A percentile compares a stretch with the other conserved stretches of the same genome.
Evolutionary conservation across 2,113 vertebrate species (phyloP).

Genomic region (Istiophorus platypterus): DNA sequence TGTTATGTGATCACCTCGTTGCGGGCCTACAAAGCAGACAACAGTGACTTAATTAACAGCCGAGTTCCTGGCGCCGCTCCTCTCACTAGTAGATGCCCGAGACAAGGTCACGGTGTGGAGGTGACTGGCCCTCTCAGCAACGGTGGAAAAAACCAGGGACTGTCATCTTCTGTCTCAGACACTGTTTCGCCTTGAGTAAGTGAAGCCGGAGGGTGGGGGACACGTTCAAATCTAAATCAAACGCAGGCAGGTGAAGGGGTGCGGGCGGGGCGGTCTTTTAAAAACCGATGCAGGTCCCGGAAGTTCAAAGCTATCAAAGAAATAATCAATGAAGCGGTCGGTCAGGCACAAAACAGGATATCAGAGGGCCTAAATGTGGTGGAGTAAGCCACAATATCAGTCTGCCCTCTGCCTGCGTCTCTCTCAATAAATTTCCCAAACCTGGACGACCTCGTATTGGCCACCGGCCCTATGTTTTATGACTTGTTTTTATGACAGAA

Average conservation of each 20-base stretch:
- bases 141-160: constrained; percentile 56
- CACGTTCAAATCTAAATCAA: constrained; percentile 49
- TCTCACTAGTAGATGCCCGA: constrained; percentile 69
- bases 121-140: constrained; percentile 60
- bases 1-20: constrained; percentile 65
- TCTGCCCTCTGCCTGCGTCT: constrained; percentile 38
- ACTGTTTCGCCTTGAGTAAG: constrained; percentile 32
- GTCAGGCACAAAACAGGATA: constrained; percentile 61
- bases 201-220: constrained; percentile 26
- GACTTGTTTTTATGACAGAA: constrained; percentile 62
- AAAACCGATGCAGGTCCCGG: constrained; percentile 32
- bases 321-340: constrained; percentile 56
- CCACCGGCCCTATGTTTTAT: constrained; percentile 37
- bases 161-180: constrained; percentile 64
- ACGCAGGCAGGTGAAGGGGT: constrained; percentile 5
- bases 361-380: constrained; percentile 45
- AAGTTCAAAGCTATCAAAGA: constrained; percentile 63
- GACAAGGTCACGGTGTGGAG: constrained; percentile 76
- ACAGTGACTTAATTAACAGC: constrained; percentile 82
- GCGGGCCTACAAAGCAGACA: constrained; percentile 73
- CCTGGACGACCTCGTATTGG: constrained; percentile 20
- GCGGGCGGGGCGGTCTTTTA: neutral
- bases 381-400: constrained; percentile 9
- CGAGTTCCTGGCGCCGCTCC: constrained; percentile 64
- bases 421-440: constrained; percentile 49